Evolutionary conservation across 2,797 vertebrate genomes (phyloP), one percentile per base, ranked within the genome.

Genomic region (Moxostoma hubbsi): DNA sequence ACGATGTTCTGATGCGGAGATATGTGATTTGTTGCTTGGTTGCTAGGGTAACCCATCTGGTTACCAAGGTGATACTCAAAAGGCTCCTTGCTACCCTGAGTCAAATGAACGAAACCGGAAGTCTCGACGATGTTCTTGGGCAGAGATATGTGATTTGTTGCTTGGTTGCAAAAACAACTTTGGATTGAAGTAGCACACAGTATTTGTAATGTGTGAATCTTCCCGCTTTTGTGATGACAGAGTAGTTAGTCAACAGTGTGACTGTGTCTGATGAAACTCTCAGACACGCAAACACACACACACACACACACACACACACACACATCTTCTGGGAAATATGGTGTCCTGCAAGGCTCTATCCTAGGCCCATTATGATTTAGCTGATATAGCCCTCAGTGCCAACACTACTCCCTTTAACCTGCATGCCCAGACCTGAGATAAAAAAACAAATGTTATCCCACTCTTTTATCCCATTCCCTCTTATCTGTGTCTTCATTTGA

Each of bases 291-390:
- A 36, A 45, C 13, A 46, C 55, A 67, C 53, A 65, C 43, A 70
- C 55, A 79, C 45, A n/a, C 69, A 72, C 69, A 64, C 55, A 75
- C 4, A 45, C 13, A 46, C 55, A 67, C 53, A 65, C 43, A 70
- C 55, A 79, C 45, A n/a, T 78, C 75, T 85, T 85, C 81, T 85
- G 81, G 82, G 77, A 85, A 86, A 72, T 24, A 57, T 10, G 72
- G 66, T 18, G 79, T 80, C 77, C 77, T 70, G n/a, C 82, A 77
- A 69, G 77, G 73, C 57, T 67, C 64, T 76, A 70, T 83, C 83
- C 81, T 76, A 46, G 63, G 57, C 63, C 63, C 49, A 64, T 51
- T 77, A 57, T 68, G 83, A 82, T 82, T 68, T 54, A 7, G 58
- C 73, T 80, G 83, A 84, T 84, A 82, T 54, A 61, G 65, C 53